Base-by-base conservation (phyloP, 2,888 invertebrate genomes). In the Lathronympha strigana region DNA sequence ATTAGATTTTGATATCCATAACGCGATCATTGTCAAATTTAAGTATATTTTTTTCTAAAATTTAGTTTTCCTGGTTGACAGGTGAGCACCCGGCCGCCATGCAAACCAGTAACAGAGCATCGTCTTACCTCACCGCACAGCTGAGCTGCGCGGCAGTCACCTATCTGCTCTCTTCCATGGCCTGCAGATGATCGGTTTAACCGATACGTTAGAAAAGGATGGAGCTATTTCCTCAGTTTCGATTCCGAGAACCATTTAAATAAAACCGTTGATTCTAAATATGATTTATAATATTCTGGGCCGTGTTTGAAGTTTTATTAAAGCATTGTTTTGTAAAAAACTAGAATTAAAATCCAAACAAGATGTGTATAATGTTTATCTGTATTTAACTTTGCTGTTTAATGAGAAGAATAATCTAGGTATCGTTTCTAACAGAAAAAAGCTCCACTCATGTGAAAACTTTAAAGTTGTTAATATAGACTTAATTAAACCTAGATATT, bases 1-100 rank as follows among this genome's bases (percentile, higher is more conserved):
- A n/a, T n/a, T n/a, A n/a, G n/a, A n/a, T n/a, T n/a, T n/a, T n/a
- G n/a, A n/a, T n/a, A n/a, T n/a, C n/a, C n/a, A n/a, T n/a, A n/a
- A n/a, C n/a, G n/a, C n/a, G n/a, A n/a, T n/a, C n/a, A n/a, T n/a
- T n/a, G n/a, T n/a, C n/a, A n/a, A n/a, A n/a, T n/a, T n/a, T n/a
- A n/a, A n/a, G 11, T 13, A 4, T 21, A 8, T 4, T 36, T 63
- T 57, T 60, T 61, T 69, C 69, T n/a, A n/a, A n/a, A n/a, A n/a
- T n/a, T n/a, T n/a, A n/a, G n/a, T n/a, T n/a, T n/a, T n/a, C n/a
- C n/a, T n/a, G n/a, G n/a, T 75, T 80, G 53, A 2, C 90, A 96
- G 97, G 96, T 70, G 96, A 97, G 87, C 96, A 96, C 85, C 96
- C 96, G 68, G 96, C 96, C 64, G 96, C 97, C 38, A 96, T 97